Percentiles rank a stretch among this genome's conserved stretches.
These are phyloP conservation scores for Sebastes steindachneri DNA, from an alignment of 2,797 vertebrate genomes.

Conservation along the genomic window DNA sequence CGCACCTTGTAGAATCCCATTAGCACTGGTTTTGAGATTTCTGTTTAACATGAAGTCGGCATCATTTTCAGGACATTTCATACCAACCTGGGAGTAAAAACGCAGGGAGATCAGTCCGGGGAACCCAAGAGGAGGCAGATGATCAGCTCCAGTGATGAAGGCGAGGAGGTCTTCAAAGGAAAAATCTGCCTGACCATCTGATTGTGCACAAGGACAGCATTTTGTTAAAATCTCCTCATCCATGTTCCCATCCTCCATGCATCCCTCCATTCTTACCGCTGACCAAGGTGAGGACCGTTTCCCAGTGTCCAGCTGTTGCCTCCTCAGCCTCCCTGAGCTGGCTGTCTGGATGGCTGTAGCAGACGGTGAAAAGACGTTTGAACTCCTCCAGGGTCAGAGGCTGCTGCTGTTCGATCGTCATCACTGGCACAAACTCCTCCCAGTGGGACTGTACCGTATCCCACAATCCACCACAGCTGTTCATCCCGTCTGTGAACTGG, in stretches of 20 bases:
- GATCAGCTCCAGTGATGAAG: constrained; percentile 72
- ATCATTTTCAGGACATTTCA: background rate
- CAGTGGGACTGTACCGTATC: constrained; percentile 63
- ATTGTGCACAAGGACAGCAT: background rate
- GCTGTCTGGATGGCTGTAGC: constrained; percentile 56
- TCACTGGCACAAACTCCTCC: constrained; percentile 68
- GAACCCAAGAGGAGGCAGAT: constrained; percentile 70
- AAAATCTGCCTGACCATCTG: constrained; percentile 45
- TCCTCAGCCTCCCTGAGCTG: constrained; percentile 62
- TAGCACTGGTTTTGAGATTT: background rate
- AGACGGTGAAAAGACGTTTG: constrained; percentile 62
- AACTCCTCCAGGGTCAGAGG: constrained; percentile 57
- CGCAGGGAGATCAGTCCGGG: constrained; percentile 49
- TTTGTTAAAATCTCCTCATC: background rate
- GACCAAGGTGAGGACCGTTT: constrained; percentile 60
- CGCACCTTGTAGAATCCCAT: background rate
- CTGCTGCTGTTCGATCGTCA: constrained; percentile 47
- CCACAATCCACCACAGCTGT: constrained; percentile 79
- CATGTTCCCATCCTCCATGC: background rate
- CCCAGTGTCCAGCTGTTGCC: constrained; percentile 63
- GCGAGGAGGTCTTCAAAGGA: constrained; percentile 73
- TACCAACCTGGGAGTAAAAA: constrained; percentile 74
- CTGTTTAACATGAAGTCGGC: background rate
- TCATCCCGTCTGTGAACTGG: constrained; percentile 77
- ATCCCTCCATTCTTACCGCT: constrained; percentile 45